Percentiles rank a stretch among this genome's conserved stretches.
Evolutionary conservation across 2,113 vertebrate species (phyloP).

Genomic region (Donacobius atricapilla): DNA sequence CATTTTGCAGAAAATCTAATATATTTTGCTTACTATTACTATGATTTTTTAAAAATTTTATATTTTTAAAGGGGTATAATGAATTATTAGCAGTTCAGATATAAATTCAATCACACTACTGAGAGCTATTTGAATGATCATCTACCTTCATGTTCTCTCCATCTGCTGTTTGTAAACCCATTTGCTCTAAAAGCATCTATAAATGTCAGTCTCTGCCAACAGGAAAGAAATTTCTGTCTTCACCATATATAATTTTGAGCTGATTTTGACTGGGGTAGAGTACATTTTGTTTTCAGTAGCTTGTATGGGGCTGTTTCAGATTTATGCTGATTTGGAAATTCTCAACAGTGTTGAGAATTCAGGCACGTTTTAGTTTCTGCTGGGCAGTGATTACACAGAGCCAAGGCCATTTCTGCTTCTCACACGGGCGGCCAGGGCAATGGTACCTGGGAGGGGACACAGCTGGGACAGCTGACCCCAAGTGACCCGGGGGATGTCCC

Average conservation of each 20-base stretch:
- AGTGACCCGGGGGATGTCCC: not conserved
- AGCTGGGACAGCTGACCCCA: not conserved
- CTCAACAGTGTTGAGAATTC: not conserved
- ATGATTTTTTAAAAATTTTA: not conserved
- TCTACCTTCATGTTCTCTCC: conserved; percentile 45
- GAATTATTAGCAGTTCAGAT: conserved; percentile 18
- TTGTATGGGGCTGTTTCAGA: not conserved
- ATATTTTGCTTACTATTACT: not conserved
- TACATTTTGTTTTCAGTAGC: not conserved
- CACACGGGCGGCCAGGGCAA: not conserved
- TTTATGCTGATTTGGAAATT: not conserved
- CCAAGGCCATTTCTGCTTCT: not conserved
- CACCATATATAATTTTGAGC: not conserved
- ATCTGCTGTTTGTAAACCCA: conserved; percentile 51
- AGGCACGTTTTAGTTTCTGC: not conserved
- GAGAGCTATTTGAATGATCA: conserved; percentile 47
- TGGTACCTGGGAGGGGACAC: not conserved
- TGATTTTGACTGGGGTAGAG: not conserved
- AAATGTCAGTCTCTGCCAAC: conserved; percentile 4
- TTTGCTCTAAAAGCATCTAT: conserved; percentile 36
- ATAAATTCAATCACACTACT: conserved; percentile 51
- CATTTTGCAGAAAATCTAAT: conserved; percentile 12
- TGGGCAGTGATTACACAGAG: not conserved
- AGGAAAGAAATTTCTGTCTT: not conserved
- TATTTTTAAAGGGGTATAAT: not conserved